Percentiles rank a stretch among this genome's conserved stretches.
phyloP scores from a whole-genome alignment of 2,888 invertebrate genomes.

The Diarsia brunnea region DNA sequence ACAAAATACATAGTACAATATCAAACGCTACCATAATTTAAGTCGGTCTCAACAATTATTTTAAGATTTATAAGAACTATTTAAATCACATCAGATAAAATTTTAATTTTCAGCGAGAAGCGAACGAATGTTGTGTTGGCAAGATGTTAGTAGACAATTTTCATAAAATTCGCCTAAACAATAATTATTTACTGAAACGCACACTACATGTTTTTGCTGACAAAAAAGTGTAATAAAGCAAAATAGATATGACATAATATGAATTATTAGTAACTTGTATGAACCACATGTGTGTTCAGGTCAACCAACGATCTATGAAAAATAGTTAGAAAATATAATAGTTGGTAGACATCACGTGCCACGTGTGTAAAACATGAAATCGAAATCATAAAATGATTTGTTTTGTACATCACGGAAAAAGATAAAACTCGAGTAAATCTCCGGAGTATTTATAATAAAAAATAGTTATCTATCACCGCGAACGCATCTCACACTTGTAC shows the following conservation, averaged over 20 bases:
- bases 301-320: slow-evolving; percentile 53
- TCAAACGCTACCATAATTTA: slow-evolving; percentile 49
- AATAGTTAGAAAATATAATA: slow-evolving; percentile 50
- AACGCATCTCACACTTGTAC: slow-evolving; percentile 66
- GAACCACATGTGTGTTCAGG: slow-evolving; percentile 56
- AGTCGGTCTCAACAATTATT: slow-evolving; percentile 49
- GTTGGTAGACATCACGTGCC: slow-evolving; percentile 26
- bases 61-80: slow-evolving; percentile 55
- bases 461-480: slow-evolving; percentile 71
- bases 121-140: slow-evolving; percentile 43
- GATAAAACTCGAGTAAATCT: slow-evolving; percentile 63
- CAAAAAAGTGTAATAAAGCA: slow-evolving; percentile 49
- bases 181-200: slow-evolving; percentile 42
- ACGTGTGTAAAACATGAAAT: slow-evolving; percentile 59
- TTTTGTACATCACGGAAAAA: slow-evolving; percentile 57
- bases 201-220: slow-evolving; percentile 15
- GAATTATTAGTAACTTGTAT: slow-evolving; percentile 58
- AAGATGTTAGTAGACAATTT: slow-evolving; percentile 46
- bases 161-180: slow-evolving; percentile 46
- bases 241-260: slow-evolving; percentile 52
- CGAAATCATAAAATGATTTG: slow-evolving; percentile 63
- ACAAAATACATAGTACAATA: slow-evolving; percentile 43
- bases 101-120: slow-evolving; percentile 34
- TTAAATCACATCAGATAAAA: slow-evolving; percentile 48
- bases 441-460: slow-evolving; percentile 69